Base-by-base conservation (phyloP, 1,140 invertebrate species). In the Nasonia giraulti region DNA sequence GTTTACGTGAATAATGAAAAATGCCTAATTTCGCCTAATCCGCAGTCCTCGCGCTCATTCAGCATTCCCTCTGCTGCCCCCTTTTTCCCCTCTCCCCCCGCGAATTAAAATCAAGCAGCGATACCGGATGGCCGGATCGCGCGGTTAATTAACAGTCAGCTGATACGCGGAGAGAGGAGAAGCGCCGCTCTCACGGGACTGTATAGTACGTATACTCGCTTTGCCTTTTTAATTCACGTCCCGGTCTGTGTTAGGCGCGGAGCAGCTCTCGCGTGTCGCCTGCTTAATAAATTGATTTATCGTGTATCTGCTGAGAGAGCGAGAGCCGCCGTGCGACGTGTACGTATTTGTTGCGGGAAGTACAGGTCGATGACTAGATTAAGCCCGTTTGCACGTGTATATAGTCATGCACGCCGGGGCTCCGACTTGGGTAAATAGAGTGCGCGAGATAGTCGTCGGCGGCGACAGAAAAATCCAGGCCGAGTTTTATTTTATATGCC, bases 81-180 rank as follows among this genome's bases (percentile, higher is more conserved):
- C 74, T 75, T 75, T 75, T 75, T 44, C 74, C 40, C 74, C 40
- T 40, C 33, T 17, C 8, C 8, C 40, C 10, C 73, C 33, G 68
- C 87, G 80, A 88, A 88, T 85, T 83, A 80, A 81, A 87, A 83
- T 87, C 83, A 66, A 82, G 85, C 83, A 86, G 84, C 76, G 84
- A 27, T 27, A 73, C 69, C 44, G 85, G 76, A 81, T 80, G 86
- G 82, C 83, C 81, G 87, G 86, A 87, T 71, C 68, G 27, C 68
- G 27, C 80, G 87, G 86, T 88, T 87, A 87, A 88, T 88, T 88
- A 88, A 87, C 86, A 83, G 80, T 66, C 80, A 75, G 74, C 11
- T 55, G 12, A 37, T 37, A 37, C 5, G 33, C 33, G 33, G 33
- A 37, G 0, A 37, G 27, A 27, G 27, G 27, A 27, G 27, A 27